phyloP scores from a whole-genome alignment of 1,140 invertebrate genomes.

The Drosophila kanapiae region DNA sequence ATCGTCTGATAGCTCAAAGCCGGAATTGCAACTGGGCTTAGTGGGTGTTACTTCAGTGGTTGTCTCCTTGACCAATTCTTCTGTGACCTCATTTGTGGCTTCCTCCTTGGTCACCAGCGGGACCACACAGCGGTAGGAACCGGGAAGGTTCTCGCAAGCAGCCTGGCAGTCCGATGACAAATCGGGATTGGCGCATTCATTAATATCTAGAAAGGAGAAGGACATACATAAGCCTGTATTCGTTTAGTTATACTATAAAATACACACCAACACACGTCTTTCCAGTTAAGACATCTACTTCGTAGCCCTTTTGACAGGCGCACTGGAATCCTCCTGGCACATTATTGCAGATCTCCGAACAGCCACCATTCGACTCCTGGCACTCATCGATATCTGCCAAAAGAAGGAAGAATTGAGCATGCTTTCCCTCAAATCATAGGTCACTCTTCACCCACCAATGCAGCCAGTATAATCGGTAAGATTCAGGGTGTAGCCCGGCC shows the following conservation, averaged over 20 bases:
- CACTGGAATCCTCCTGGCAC: slow-evolving; percentile 90
- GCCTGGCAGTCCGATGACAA: slow-evolving; percentile 87
- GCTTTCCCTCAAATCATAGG: too few relatives aligned
- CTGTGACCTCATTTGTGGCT: neutral
- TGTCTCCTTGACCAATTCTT: slow-evolving; percentile 6
- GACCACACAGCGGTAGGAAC: slow-evolving; percentile 89
- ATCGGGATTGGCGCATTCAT: slow-evolving; percentile 88
- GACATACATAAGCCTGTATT: neutral
- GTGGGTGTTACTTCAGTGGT: neutral
- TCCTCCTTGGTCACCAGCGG: slow-evolving; percentile 39
- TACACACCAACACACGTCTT: slow-evolving; percentile 83
- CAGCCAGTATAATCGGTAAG: slow-evolving; percentile 69
- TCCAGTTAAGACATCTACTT: slow-evolving; percentile 49
- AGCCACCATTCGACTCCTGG: slow-evolving; percentile 88
- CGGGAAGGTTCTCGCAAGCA: slow-evolving; percentile 89
- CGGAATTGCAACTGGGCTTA: slow-evolving; percentile 88
- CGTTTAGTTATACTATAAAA: neutral
- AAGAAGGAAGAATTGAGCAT: neutral
- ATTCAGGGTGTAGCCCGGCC: slow-evolving; percentile 74
- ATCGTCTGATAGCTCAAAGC: slow-evolving; percentile 85
- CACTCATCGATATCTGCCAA: slow-evolving; percentile 92
- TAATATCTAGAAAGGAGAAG: slow-evolving; percentile 86
- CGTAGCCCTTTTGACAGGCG: slow-evolving; percentile 87
- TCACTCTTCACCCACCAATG: slow-evolving; percentile 59
- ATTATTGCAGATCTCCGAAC: slow-evolving; percentile 89